Evolutionary conservation across 2,888 invertebrate species (phyloP), one percentile per base, ranked within the genome.

Genomic region (Scaptomyza caliginosa): DNA sequence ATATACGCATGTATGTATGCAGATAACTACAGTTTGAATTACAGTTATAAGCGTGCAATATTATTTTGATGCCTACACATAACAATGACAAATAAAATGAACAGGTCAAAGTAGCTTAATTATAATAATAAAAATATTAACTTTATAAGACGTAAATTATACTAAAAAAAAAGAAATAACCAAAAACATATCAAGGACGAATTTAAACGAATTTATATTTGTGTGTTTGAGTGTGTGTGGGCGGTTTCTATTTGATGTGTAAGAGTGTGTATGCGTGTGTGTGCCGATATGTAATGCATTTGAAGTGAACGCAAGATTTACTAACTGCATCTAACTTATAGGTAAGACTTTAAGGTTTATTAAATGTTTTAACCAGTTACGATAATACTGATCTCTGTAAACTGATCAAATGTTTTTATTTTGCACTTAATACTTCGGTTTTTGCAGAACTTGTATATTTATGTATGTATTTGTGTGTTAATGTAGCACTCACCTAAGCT

Each of bases 1-100:
- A 13, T 19, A 46, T 32, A 46, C 13, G 40, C 24, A 26, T 26
- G 8, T 32, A 5, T 2, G n/a, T 32, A 32, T 13, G 40, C 13
- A 23, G 5, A 5, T 5, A 10, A 21, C 50, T 40, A 51, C 19
- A 16, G 11, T 3, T 42, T 32, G 19, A 11, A 34, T 43, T 8
- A 28, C n/a, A 17, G 3, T 6, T n/a, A n/a, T n/a, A 19, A 38
- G 6, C 59, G 46, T 59, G 62, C 60, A 39, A 59, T 46, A 32
- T 39, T 11, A 49, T 13, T 48, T 8, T 49, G 26, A 7, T 49
- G 21, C 10, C 13, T 19, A 45, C 17, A 43, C 23, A 51, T 17
- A 36, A 52, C 17, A 8, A 7, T 34, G 34, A 24, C 24, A n/a
- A 13, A 30, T 16, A 34, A 24, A 11, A 19, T 48, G 16, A 26